Conservation (phyloP, 2,113 vertebrate genomes). For the Pelecanus crispus region DNA sequence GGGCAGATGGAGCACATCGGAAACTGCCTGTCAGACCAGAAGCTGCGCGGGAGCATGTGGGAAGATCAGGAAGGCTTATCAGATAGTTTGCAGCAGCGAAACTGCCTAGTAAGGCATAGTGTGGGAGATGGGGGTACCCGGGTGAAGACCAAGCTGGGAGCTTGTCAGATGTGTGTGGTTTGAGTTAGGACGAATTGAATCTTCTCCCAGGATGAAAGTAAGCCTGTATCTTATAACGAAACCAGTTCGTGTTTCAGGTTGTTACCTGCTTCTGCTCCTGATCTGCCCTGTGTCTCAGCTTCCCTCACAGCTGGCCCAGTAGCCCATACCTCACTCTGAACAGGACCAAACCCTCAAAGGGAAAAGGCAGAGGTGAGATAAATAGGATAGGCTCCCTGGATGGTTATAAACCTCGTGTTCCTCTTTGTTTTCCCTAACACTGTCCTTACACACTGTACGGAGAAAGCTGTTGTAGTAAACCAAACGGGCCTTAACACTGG, state of each 20-base stretch:
- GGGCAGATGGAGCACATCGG: neutral
- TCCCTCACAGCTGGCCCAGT: neutral
- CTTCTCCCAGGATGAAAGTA: slow-evolving; percentile 32
- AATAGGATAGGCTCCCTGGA: neutral
- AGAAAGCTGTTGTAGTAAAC: neutral
- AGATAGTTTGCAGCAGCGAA: slow-evolving; percentile 22
- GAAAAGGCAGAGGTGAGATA: neutral
- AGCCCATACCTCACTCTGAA: neutral
- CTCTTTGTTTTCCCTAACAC: neutral
- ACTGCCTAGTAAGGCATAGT: slow-evolving; percentile 26
- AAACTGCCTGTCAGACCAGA: neutral
- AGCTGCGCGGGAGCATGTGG: neutral
- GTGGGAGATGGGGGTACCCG: slow-evolving; percentile 35
- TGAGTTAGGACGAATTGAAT: neutral
- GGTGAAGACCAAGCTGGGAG: slow-evolving; percentile 9
- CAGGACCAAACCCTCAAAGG: neutral
- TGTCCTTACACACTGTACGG: neutral
- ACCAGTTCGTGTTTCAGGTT: slow-evolving; percentile 24
- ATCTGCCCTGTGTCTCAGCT: neutral
- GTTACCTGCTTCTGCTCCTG: neutral
- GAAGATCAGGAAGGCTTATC: slow-evolving; percentile 55
- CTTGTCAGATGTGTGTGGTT: slow-evolving; percentile 9
- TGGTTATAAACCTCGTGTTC: neutral
- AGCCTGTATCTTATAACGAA: neutral
- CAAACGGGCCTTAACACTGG: rapidly evolving